A percentile compares a stretch with the other conserved stretches of the same genome.
These are phyloP conservation scores for Scolopax mira DNA, from an alignment of 2,113 vertebrate genomes.

Conservation along the genomic window DNA sequence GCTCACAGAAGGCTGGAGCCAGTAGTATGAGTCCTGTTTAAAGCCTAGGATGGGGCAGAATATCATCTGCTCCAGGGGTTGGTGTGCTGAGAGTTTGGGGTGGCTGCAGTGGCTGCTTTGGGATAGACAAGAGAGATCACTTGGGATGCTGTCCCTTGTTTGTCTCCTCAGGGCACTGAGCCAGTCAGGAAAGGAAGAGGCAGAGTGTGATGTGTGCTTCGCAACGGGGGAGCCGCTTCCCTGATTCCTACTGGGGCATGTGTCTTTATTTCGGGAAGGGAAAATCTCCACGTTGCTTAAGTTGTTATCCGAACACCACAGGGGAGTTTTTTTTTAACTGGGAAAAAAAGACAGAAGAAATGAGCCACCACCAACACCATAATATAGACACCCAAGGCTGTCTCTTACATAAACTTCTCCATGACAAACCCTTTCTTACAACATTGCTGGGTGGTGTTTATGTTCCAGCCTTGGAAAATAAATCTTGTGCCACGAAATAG, in stretches of 20 bases:
- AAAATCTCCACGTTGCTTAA: not conserved
- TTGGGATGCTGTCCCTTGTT: not conserved
- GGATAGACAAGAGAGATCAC: not conserved
- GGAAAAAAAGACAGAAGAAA: not conserved
- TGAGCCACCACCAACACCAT: not conserved
- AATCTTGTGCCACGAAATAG: slow-evolving; percentile 22
- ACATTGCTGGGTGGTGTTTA: not conserved
- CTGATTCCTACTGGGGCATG: not conserved
- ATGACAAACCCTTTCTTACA: not conserved
- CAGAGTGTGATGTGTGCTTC: not conserved
- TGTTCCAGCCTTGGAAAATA: slow-evolving; percentile 30
- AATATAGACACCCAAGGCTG: not conserved
- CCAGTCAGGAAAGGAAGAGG: not conserved
- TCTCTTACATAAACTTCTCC: not conserved
- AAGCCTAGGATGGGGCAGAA: not conserved
- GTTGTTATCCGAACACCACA: not conserved
- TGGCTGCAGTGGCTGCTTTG: not conserved
- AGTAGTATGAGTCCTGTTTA: not conserved
- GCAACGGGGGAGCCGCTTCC: not conserved
- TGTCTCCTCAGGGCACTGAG: not conserved
- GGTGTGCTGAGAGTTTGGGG: not conserved
- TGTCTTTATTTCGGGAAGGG: not conserved
- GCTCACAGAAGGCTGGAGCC: not conserved
- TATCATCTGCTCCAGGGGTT: not conserved
- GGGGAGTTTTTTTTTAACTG: not conserved